These are phyloP conservation scores for Polydrusus pterygomalis DNA, from an alignment of 2,888 invertebrate species.

Conservation along the genomic window DNA sequence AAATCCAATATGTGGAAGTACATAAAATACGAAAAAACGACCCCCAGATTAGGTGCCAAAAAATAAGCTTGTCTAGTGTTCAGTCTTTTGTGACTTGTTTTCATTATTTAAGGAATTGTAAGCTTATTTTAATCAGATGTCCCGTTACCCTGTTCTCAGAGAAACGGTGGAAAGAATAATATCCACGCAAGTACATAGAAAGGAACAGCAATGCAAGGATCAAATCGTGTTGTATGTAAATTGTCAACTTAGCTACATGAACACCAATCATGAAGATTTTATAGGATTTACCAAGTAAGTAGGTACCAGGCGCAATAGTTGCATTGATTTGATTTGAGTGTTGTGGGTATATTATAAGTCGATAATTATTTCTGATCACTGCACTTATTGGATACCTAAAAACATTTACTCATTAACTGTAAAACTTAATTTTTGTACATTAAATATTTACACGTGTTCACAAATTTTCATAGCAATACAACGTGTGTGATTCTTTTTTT, in stretches of 20 bases:
- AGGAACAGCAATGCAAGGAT: slow-evolving; percentile 96
- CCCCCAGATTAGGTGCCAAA: neutral
- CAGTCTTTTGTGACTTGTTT: neutral
- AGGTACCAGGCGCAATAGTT: slow-evolving; percentile 69
- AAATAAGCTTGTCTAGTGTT: neutral
- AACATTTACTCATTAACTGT: too few relatives aligned
- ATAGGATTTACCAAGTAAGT: slow-evolving; percentile 99
- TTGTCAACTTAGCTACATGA: slow-evolving; percentile 98
- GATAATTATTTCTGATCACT: too few relatives aligned
- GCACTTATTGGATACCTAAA: too few relatives aligned
- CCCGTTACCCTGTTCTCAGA: slow-evolving; percentile 95
- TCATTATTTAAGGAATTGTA: neutral
- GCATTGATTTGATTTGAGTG: too few relatives aligned
- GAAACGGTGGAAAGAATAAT: slow-evolving; percentile 99
- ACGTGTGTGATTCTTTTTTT: too few relatives aligned
- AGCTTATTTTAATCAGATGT: slow-evolving; percentile 81
- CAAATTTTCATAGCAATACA: too few relatives aligned
- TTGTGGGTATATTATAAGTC: too few relatives aligned
- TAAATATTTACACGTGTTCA: too few relatives aligned
- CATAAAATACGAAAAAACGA: too few relatives aligned
- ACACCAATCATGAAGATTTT: slow-evolving; percentile 99
- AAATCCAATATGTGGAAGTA: too few relatives aligned
- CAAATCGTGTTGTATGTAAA: slow-evolving; percentile 94
- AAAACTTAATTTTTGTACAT: too few relatives aligned
- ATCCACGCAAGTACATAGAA: slow-evolving; percentile 92